phyloP scores from a whole-genome alignment of 64 coral and sea anemone species.

The Porites lutea region DNA sequence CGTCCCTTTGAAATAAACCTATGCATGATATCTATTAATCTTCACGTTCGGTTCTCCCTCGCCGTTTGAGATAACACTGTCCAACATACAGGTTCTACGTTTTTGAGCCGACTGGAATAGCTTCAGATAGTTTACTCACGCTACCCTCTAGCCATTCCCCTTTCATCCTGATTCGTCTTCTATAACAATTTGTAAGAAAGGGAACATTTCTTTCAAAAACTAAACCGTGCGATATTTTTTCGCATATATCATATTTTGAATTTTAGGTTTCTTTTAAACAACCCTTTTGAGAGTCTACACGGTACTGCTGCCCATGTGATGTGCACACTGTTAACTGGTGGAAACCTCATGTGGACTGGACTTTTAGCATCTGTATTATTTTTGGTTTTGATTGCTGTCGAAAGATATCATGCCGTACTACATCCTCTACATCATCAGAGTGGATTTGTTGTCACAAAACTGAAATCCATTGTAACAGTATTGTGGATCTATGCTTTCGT shows the following conservation, averaged over 20 bases:
- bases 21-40: too few species aligned
- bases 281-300: not conserved
- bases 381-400: slow-evolving; percentile 53
- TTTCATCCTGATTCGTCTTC: too few species aligned
- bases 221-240: too few species aligned
- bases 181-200: too few species aligned
- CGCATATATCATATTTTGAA: not conserved
- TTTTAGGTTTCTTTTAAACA: not conserved
- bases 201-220: too few species aligned
- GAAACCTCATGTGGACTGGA: slow-evolving; percentile 36
- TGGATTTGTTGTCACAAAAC: not conserved
- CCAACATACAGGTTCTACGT: too few species aligned
- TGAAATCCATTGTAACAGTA: slow-evolving; percentile 1
- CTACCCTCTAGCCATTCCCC: too few species aligned
- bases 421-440: slow-evolving; percentile 34
- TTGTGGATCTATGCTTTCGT: slow-evolving; percentile 45
- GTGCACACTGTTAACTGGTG: slow-evolving; percentile 47
- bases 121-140: too few species aligned
- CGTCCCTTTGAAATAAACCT: too few species aligned
- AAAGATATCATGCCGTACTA: slow-evolving; percentile 54
- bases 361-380: slow-evolving; percentile 55
- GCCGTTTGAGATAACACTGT: too few species aligned
- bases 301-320: not conserved
- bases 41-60: too few species aligned
- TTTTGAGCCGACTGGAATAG: too few species aligned